phyloP scores from a whole-genome alignment of 2,113 vertebrate species.

The Vidua macroura region DNA sequence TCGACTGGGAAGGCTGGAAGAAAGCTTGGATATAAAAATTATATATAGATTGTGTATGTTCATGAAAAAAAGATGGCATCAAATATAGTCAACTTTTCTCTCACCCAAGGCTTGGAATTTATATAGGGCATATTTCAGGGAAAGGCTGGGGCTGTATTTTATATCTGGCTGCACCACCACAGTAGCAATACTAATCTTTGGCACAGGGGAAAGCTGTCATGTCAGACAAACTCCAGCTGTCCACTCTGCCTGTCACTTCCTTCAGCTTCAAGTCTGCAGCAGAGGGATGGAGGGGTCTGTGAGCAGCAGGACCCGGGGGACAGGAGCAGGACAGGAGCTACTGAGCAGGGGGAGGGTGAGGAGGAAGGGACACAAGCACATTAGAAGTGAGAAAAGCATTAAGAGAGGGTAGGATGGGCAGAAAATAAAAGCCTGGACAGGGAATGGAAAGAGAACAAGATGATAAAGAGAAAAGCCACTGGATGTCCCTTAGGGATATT shows the following conservation, averaged over 20 bases:
- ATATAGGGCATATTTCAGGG: slow-evolving; percentile 21
- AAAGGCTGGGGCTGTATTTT: not conserved
- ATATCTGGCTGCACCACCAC: not conserved
- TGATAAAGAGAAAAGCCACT: not conserved
- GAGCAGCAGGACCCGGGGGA: not conserved
- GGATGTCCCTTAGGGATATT: not conserved
- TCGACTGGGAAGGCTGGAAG: not conserved
- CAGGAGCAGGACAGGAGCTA: not conserved
- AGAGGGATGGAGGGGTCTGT: not conserved
- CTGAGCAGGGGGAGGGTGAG: not conserved
- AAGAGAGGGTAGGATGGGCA: not conserved
- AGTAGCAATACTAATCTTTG: not conserved
- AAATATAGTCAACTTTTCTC: not conserved
- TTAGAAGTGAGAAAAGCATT: not conserved
- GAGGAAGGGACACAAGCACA: not conserved
- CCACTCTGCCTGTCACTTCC: slow-evolving; percentile 8
- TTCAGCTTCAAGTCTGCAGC: not conserved
- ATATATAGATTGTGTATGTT: not conserved
- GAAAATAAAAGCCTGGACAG: not conserved
- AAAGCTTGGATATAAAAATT: not conserved
- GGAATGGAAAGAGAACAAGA: not conserved
- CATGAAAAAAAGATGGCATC: slow-evolving; percentile 13
- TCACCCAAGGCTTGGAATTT: slow-evolving; percentile 32
- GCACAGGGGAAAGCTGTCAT: slow-evolving; percentile 33
- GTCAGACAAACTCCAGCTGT: slow-evolving; percentile 49